A percentile compares a stretch with the other conserved stretches of the same genome.
phyloP scores from a whole-genome alignment of 1,140 invertebrate genomes.

The Pinna nobilis region DNA sequence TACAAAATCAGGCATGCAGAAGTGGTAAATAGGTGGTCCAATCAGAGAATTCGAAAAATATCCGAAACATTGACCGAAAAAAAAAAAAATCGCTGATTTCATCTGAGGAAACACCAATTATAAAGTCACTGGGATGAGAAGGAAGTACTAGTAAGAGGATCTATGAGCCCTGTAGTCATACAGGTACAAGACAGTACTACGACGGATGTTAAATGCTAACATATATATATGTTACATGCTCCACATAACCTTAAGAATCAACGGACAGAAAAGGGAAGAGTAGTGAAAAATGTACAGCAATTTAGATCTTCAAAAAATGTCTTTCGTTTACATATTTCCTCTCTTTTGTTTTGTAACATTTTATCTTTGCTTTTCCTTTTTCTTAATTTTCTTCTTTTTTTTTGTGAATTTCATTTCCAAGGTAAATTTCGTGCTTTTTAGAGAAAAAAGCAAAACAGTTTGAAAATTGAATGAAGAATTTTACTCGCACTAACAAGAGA shows the following conservation, averaged over 20 bases:
- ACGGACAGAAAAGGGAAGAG: neutral
- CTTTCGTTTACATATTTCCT: neutral
- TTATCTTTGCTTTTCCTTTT: too few species aligned
- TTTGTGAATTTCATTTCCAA: too few species aligned
- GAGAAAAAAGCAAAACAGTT: too few species aligned
- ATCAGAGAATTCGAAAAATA: slow-evolving; percentile 9
- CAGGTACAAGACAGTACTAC: slow-evolving; percentile 2
- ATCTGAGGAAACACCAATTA: slow-evolving; percentile 23
- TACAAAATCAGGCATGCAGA: slow-evolving; percentile 26
- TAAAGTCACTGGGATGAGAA: slow-evolving; percentile 26
- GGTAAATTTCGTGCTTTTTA: too few species aligned
- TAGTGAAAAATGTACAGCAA: too few species aligned
- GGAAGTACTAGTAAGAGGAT: slow-evolving; percentile 7
- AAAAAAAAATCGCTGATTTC: too few species aligned
- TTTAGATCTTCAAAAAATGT: neutral
- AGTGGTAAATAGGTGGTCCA: slow-evolving; percentile 26
- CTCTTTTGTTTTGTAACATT: too few species aligned
- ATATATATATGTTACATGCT: slow-evolving; percentile 13
- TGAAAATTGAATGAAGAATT: too few species aligned
- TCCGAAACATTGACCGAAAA: slow-evolving; percentile 5
- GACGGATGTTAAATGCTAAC: slow-evolving; percentile 17
- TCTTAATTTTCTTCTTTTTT: too few species aligned
- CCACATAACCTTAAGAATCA: slow-evolving; percentile 1
- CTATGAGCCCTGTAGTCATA: slow-evolving; percentile 6
- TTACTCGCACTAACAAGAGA: too few species aligned